A percentile compares a stretch with the other conserved stretches of the same genome.
Evolutionary conservation across 2,113 vertebrate genomes (phyloP).

Genomic region (Brienomyrus brachyistius): DNA sequence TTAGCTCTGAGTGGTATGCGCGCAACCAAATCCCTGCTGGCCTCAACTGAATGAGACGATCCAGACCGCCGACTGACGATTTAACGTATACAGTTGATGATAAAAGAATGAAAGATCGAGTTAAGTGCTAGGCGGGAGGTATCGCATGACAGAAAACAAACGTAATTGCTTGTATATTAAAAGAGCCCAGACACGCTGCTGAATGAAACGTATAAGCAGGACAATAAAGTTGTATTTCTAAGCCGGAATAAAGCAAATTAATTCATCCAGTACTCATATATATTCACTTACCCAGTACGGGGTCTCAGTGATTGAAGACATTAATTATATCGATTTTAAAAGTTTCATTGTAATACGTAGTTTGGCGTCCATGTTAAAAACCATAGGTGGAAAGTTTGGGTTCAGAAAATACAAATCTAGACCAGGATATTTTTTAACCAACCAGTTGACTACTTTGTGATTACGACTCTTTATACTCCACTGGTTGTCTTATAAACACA

Average conservation of each 20-base stretch:
- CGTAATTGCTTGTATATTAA: not conserved
- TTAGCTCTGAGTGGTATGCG: constrained; percentile 46
- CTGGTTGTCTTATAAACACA: not conserved
- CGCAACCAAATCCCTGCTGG: constrained; percentile 56
- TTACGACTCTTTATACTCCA: too few species aligned
- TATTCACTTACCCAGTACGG: not conserved
- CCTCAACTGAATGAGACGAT: not conserved
- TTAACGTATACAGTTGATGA: not conserved
- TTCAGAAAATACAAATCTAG: too few species aligned
- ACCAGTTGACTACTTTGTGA: too few species aligned
- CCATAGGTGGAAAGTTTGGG: too few species aligned
- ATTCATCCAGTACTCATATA: not conserved
- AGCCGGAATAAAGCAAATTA: not conserved
- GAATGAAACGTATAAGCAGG: not conserved
- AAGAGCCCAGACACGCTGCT: not conserved
- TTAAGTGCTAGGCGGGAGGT: not conserved
- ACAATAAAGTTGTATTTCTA: not conserved
- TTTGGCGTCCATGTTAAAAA: not conserved
- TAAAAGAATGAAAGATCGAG: not conserved
- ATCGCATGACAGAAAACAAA: not conserved
- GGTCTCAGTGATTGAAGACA: not conserved
- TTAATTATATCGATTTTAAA: not conserved
- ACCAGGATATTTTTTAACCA: too few species aligned
- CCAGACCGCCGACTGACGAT: not conserved
- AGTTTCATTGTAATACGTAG: not conserved